Percentiles rank a stretch among this genome's conserved stretches.
Evolutionary conservation across 2,888 invertebrate species (phyloP).

Genomic region (Aleiodes testaceus): DNA sequence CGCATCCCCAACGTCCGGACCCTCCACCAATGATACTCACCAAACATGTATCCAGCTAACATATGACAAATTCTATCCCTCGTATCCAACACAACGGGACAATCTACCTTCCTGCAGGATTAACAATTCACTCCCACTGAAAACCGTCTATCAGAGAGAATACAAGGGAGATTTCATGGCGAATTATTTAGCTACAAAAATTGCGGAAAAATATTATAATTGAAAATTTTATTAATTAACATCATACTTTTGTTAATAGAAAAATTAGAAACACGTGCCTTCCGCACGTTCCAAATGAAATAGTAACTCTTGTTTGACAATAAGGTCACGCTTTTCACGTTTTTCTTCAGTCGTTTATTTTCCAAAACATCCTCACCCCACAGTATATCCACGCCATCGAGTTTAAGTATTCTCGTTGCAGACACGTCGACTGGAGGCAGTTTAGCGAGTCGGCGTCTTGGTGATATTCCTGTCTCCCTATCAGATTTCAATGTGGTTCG

Average conservation of each 20-base stretch:
- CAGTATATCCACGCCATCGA: conserved; percentile 15
- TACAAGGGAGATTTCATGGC: neutral
- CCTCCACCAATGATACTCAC: conserved; percentile 25
- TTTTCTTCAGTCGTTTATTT: conserved; percentile 26
- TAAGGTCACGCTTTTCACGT: conserved; percentile 27
- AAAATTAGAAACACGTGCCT: neutral
- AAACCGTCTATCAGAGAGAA: conserved; percentile 9
- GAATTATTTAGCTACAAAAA: too few species aligned
- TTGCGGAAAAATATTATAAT: neutral
- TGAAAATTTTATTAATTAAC: neutral
- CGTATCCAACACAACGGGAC: conserved; percentile 39
- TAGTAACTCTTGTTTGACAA: conserved; percentile 6
- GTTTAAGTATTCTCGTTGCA: conserved; percentile 61
- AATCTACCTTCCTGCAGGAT: conserved; percentile 43
- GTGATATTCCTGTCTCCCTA: conserved; percentile 60
- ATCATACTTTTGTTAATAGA: conserved; percentile 18
- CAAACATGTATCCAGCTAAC: conserved; percentile 43
- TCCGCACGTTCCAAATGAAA: conserved; percentile 19
- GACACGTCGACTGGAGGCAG: conserved; percentile 60
- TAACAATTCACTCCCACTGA: conserved; percentile 41
- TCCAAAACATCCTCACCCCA: conserved; percentile 18
- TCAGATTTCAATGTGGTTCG: conserved; percentile 70
- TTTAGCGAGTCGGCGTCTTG: conserved; percentile 51
- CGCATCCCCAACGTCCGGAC: conserved; percentile 39
- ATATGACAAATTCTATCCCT: conserved; percentile 33